Percentiles rank a stretch among this genome's conserved stretches.
Evolutionary conservation across 2,797 vertebrate species (phyloP).

Genomic region (Ammospiza maritima): DNA sequence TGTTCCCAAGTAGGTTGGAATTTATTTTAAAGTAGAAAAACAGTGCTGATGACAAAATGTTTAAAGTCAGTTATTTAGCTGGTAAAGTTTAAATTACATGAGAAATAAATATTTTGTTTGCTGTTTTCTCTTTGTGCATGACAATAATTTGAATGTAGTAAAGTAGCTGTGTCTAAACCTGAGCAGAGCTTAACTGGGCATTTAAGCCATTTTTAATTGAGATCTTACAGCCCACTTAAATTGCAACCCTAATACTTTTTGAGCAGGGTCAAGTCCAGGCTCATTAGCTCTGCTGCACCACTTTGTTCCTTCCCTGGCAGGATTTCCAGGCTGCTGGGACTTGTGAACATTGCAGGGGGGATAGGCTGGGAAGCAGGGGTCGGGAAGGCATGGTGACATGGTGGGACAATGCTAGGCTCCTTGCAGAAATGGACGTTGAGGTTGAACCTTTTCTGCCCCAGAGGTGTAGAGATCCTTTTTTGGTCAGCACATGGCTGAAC

Average conservation of each 20-base stretch:
- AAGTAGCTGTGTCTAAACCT: neutral
- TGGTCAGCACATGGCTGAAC: neutral
- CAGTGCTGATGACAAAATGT: neutral
- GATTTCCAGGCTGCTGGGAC: neutral
- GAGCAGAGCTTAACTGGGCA: neutral
- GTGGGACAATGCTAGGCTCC: neutral
- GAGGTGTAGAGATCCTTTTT: neutral
- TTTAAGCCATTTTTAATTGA: neutral
- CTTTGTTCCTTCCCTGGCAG: neutral
- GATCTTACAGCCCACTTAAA: neutral
- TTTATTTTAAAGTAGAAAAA: neutral
- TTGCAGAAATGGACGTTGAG: neutral
- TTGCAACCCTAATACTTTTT: neutral
- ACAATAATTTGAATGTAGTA: neutral
- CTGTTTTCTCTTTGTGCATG: neutral
- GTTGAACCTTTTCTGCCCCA: neutral
- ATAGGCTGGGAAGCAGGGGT: neutral
- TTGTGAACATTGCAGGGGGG: neutral
- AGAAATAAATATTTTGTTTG: neutral
- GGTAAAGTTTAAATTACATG: neutral
- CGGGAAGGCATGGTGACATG: neutral
- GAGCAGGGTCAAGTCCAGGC: neutral
- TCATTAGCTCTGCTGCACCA: neutral
- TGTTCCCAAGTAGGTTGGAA: neutral
- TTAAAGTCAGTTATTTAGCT: neutral